Evolutionary conservation across 2,888 invertebrate genomes (phyloP).

Genomic region (Tipula vernalis): DNA sequence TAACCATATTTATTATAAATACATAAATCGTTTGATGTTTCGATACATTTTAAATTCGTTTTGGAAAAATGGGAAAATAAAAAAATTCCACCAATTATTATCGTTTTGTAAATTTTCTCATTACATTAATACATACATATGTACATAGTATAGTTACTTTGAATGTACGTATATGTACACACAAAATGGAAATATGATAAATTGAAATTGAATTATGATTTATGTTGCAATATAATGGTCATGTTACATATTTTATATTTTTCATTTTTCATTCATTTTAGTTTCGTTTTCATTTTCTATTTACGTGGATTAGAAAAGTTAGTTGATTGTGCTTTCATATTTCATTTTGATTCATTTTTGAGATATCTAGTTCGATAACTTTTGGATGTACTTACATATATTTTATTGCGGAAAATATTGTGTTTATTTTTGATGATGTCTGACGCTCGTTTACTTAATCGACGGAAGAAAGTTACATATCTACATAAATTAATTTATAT

Average conservation of each 20-base stretch:
- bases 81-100: neutral
- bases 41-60: neutral
- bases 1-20: neutral
- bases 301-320: neutral
- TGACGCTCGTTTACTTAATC: too few species aligned
- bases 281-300: neutral
- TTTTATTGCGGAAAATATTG: too few species aligned
- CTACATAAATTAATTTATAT: too few species aligned
- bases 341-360: too few species aligned
- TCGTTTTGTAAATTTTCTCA: neutral
- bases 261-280: neutral
- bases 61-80: neutral
- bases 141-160: neutral
- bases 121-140: neutral
- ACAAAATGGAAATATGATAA: neutral
- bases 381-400: too few species aligned
- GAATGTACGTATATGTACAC: neutral
- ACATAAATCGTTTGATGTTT: neutral
- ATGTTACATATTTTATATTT: neutral
- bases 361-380: too few species aligned
- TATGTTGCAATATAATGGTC: neutral
- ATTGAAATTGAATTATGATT: neutral
- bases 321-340: neutral
- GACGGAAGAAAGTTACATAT: too few species aligned
- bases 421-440: too few species aligned